Percentiles rank a stretch among this genome's conserved stretches.
Conservation (phyloP, 2,888 invertebrate species). For the Drosophila anomalata region DNA sequence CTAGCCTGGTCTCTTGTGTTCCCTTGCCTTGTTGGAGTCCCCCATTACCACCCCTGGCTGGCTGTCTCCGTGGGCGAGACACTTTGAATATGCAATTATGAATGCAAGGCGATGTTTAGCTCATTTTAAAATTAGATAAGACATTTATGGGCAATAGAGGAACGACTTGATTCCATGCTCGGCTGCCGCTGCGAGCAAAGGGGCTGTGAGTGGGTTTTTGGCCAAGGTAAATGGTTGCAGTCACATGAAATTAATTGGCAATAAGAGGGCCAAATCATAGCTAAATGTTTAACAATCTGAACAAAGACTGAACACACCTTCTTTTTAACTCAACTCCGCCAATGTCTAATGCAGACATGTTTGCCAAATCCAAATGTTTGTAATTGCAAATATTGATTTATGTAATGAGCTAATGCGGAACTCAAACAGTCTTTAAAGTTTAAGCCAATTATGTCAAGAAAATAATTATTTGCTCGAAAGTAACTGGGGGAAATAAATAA, state of each 20-base stretch:
- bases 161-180: constrained; percentile 61
- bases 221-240: background rate
- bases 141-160: constrained; percentile 58
- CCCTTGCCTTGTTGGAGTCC: constrained; percentile 3
- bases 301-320: background rate
- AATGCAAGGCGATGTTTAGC: constrained; percentile 66
- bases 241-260: background rate
- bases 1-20: background rate
- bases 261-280: background rate
- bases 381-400: constrained; percentile 1
- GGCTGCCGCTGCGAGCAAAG: constrained; percentile 3
- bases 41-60: constrained; percentile 7
- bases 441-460: background rate
- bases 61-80: constrained; percentile 60
- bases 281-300: background rate
- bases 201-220: constrained; percentile 5
- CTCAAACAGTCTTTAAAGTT: background rate
- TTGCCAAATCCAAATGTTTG: background rate
- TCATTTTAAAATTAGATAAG: constrained; percentile 71
- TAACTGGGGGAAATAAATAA: background rate
- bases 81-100: constrained; percentile 74
- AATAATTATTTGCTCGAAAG: background rate
- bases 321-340: background rate
- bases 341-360: background rate
- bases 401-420: background rate